Evolutionary conservation across 2,888 invertebrate genomes (phyloP), one percentile per base, ranked within the genome.

Genomic region (Mythimna loreyi): DNA sequence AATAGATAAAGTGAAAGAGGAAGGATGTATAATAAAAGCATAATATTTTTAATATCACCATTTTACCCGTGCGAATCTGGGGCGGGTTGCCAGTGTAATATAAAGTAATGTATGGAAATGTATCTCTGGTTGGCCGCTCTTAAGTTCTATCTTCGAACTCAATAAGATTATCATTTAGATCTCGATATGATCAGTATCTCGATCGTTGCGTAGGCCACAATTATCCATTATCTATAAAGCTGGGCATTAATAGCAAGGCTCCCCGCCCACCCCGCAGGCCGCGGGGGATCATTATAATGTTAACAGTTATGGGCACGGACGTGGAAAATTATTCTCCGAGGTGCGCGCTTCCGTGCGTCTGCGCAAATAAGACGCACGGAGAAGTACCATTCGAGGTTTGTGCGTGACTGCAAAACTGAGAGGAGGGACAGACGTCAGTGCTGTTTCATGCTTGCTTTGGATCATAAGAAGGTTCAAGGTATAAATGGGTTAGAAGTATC

Each of bases 221-320:
- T 81, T 82, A 83, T 68, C 66, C 73, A 71, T 73, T 78, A 78
- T 76, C 65, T 72, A 72, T 68, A 80, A 72, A 78, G 58, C 64
- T 66, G 65, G 65, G 56, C 69, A 83, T 83, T 73, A 83, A 73
- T 70, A 80, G 68, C 64, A 73, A 62, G 66, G 58, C 55, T 21
- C 49, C 50, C 68, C 58, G 56, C 72, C 73, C 65, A 63, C 57
- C 77, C 72, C 66, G 43, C 68, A 30, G 77, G 80, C 86, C 82
- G 77, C 80, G 81, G 86, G 90, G 86, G 87, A 85, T 90, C 92
- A 92, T 92, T 92, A 92, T 87, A 90, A 87, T 80, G 87, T 91
- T 90, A 90, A 93, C 94, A 92, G 94, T 94, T 93, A 93, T 80
- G 86, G 85, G 88, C 92, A 94, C 91, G 93, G 94, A 94, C 93